These are phyloP conservation scores for Drosophila prosaltans DNA, from an alignment of 1,140 invertebrate genomes.

Conservation along the genomic window DNA sequence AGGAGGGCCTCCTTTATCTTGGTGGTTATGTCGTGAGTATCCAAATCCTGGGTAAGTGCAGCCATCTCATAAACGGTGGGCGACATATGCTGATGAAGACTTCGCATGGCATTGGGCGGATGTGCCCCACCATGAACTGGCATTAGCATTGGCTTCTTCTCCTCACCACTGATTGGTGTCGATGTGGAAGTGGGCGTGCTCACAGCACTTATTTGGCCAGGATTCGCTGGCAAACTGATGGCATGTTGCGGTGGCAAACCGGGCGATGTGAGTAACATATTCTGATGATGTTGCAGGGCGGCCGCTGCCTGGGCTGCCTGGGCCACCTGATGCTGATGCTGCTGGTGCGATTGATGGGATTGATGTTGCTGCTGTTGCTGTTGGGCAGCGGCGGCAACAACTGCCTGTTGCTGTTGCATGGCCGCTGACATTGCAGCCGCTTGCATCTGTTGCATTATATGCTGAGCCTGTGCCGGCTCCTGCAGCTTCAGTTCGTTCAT, in stretches of 20 bases:
- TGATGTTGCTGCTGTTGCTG: slow-evolving; percentile 85
- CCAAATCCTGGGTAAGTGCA: slow-evolving; percentile 96
- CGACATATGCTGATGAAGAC: slow-evolving; percentile 91
- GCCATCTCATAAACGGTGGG: slow-evolving; percentile 98
- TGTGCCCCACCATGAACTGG: slow-evolving; percentile 76
- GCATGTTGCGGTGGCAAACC: slow-evolving; percentile 87
- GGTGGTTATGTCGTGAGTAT: slow-evolving; percentile 97
- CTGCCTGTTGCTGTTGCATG: slow-evolving; percentile 85
- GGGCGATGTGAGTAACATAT: slow-evolving; percentile 86
- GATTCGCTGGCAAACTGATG: slow-evolving; percentile 84
- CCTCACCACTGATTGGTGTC: slow-evolving; percentile 82
- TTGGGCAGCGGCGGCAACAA: slow-evolving; percentile 85
- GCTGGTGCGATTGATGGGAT: slow-evolving; percentile 87
- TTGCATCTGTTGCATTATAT: slow-evolving; percentile 86
- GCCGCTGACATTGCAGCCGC: slow-evolving; percentile 85
- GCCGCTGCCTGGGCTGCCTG: slow-evolving; percentile 85
- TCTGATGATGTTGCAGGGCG: slow-evolving; percentile 86
- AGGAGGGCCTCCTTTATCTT: slow-evolving; percentile 98
- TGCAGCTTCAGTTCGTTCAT: slow-evolving; percentile 88
- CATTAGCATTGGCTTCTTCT: slow-evolving; percentile 84
- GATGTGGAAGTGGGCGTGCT: slow-evolving; percentile 23
- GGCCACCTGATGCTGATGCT: slow-evolving; percentile 85
- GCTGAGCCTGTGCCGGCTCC: slow-evolving; percentile 89
- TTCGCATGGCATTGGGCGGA: slow-evolving; percentile 86
- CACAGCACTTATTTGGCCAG: slow-evolving; percentile 78